Evolutionary conservation across 2,888 invertebrate genomes (phyloP), one percentile per base, ranked within the genome.

Genomic region (Allolobophora icterica): DNA sequence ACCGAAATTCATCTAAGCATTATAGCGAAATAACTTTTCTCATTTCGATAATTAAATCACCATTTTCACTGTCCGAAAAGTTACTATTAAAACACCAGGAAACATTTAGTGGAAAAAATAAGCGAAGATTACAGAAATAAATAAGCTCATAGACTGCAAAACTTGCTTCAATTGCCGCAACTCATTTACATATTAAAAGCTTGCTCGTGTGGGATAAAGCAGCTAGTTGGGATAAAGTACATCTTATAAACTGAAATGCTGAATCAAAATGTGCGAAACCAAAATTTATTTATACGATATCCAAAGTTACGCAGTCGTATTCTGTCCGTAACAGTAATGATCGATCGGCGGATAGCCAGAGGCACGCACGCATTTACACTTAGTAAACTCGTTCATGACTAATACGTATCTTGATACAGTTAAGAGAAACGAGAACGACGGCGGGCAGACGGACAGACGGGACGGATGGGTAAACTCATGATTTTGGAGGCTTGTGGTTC

Each of bases 1-100:
- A n/a, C 71, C 71, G 71, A 71, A 52, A 30, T n/a, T 71, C 30
- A 71, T 71, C 71, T n/a, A 71, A n/a, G 71, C 71, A 13, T 71
- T 71, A 4, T n/a, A n/a, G 11, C 30, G 71, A 71, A 71, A n/a
- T 30, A 71, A n/a, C n/a, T 71, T n/a, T 4, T 71, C 30, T 71
- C 15, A 71, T 71, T n/a, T 71, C 30, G n/a, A 71, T 71, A 2
- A 71, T 0, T 71, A 71, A 71, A 71, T 71, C 30, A 1, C n/a
- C 30, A 71, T n/a, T 71, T n/a, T 71, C 71, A 71, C n/a, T 71
- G 71, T 71, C n/a, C n/a, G 71, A 71, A n/a, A 71, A 71, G n/a
- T n/a, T 71, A 71, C 8, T 71, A 13, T 11, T 71, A 1, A 71
- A n/a, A n/a, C 13, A 71, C n/a, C 11, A 71, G 30, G n/a, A n/a